These are phyloP conservation scores for Caretta caretta DNA, from an alignment of 2,113 vertebrate species.

Conservation along the genomic window DNA sequence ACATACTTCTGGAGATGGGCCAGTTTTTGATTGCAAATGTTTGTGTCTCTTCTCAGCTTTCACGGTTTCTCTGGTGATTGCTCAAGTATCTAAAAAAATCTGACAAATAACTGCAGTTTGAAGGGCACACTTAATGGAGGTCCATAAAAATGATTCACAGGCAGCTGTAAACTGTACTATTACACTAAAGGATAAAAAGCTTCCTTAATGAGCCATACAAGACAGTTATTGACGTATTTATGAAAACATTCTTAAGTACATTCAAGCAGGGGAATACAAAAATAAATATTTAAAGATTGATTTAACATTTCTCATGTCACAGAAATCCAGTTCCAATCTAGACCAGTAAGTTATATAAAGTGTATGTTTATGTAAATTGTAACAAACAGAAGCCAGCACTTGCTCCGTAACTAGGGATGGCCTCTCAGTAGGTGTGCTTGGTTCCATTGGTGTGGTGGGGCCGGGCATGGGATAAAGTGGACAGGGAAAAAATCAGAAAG, in stretches of 20 bases:
- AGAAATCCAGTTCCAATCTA: not conserved
- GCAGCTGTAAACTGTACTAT: slow-evolving; percentile 69
- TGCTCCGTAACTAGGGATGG: not conserved
- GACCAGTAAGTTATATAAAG: not conserved
- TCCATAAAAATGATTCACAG: slow-evolving; percentile 76
- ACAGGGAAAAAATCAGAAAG: not conserved
- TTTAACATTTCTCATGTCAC: slow-evolving; percentile 42
- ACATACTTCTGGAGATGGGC: slow-evolving; percentile 17
- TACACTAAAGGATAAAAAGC: slow-evolving; percentile 77
- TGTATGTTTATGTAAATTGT: slow-evolving; percentile 14
- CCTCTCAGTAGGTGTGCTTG: not conserved
- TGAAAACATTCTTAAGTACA: slow-evolving; percentile 74
- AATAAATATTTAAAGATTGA: slow-evolving; percentile 74
- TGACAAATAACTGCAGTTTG: slow-evolving; percentile 75
- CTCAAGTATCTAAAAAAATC: slow-evolving; percentile 50
- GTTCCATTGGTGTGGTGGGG: slow-evolving; percentile 36
- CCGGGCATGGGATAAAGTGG: slow-evolving; percentile 36
- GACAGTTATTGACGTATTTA: slow-evolving; percentile 80
- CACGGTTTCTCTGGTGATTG: slow-evolving; percentile 59
- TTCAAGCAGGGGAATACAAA: slow-evolving; percentile 69
- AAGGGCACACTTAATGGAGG: slow-evolving; percentile 73
- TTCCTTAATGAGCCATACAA: slow-evolving; percentile 78
- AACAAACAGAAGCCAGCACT: slow-evolving; percentile 19
- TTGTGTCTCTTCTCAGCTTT: slow-evolving; percentile 53
- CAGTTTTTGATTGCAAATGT: slow-evolving; percentile 30